Evolutionary conservation across 2,113 vertebrate species (phyloP), one percentile per base, ranked within the genome.

Genomic region (Rhineura floridana): DNA sequence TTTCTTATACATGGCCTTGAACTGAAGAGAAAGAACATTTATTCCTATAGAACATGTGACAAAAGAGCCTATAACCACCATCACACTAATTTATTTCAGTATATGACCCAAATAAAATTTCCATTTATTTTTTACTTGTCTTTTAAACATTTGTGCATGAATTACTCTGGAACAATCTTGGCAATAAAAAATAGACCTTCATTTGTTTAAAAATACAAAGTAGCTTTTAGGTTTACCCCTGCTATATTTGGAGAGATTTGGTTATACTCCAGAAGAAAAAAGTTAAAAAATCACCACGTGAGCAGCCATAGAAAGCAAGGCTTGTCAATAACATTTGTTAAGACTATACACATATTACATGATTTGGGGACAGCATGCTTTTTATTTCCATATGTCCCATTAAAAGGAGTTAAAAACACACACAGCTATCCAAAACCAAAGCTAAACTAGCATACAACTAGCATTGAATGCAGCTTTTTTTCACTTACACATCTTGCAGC

Each of bases 401-500:
- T 93, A 93, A 91, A 59, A 76, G 88, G 84, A 95, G 92, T 91
- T 95, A 95, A 95, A 95, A 88, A 89, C 33, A 72, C 55, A 84
- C 6, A 91, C 44, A 95, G 87, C 85, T 87, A n/a, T 95, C 86
- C 91, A 93, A 93, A 96, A 93, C 88, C 88, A 94, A 96, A 98
- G 97, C 96, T 89, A 95, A 93, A 96, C 90, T 94, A 97, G 92
- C 94, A 91, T 73, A 5, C 75, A 93, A 96, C 89, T 94, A 97
- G 91, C 94, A 91, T 62, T 6, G 62, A 93, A 86, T 90, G 90
- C 75, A 95, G 96, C 92, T 87, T 91, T 95, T 59, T 79, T 42
- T 92, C 89, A 99, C 98, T 99, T 98, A 99, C 99, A 99, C 94
- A 98, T 99, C 97, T 96, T 98, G 97, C 98, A 99, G 97, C 99